Conservation (phyloP, 1,140 invertebrate species). For the Drosophila navojoa region DNA sequence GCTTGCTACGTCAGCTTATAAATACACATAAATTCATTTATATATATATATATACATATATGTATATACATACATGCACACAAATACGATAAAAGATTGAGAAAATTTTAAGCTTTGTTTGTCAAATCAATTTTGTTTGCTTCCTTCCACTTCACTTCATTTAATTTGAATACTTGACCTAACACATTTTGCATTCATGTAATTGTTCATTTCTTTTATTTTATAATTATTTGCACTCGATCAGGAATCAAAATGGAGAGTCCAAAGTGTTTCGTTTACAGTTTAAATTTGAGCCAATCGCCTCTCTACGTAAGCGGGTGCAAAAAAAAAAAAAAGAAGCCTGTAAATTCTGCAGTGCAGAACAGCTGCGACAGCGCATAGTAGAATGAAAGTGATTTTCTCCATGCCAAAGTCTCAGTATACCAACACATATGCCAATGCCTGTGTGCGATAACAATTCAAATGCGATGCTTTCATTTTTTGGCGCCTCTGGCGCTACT, state of each 20-base stretch:
- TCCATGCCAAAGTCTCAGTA: neutral
- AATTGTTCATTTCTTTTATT: neutral
- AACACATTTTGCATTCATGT: neutral
- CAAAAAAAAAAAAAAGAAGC: constrained; percentile 19
- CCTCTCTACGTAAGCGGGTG: neutral
- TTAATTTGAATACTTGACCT: neutral
- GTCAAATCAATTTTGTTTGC: neutral
- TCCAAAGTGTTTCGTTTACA: neutral
- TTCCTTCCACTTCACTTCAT: neutral
- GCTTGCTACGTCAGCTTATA: constrained; percentile 1
- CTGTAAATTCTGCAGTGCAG: neutral
- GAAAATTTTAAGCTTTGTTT: constrained; percentile 11
- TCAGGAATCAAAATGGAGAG: constrained; percentile 5
- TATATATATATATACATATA: neutral
- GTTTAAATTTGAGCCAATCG: neutral
- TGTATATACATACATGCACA: too few relatives aligned
- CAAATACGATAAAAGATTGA: neutral
- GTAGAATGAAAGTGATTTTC: constrained; percentile 25
- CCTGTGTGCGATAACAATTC: constrained; percentile 17
- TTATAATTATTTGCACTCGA: neutral
- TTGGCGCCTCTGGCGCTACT: constrained; percentile 38
- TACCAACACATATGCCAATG: neutral
- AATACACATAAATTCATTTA: too few relatives aligned
- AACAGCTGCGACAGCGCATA: constrained; percentile 29
- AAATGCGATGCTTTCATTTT: constrained; percentile 26